phyloP scores from a whole-genome alignment of 2,113 vertebrate species.

The Dascyllus trimaculatus region DNA sequence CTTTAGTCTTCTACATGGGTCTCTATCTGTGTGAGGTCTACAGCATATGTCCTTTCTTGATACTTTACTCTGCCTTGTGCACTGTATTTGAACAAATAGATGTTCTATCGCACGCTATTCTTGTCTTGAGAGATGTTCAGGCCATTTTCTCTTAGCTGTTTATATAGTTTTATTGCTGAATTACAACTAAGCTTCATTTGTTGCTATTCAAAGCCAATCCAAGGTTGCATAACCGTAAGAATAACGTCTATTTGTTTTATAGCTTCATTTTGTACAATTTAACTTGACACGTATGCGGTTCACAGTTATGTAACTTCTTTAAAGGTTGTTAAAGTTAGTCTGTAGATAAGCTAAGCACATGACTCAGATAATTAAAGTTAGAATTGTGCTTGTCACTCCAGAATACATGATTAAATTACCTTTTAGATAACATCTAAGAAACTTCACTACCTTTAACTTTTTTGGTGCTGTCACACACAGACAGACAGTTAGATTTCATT shows the following conservation, averaged over 20 bases:
- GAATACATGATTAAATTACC: no score
- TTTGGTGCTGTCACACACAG: neutral
- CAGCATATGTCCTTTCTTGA: neutral
- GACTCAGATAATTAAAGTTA: no score
- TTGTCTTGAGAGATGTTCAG: no score
- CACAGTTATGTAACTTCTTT: neutral
- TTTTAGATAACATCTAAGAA: no score
- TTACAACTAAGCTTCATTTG: no score
- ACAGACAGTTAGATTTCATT: neutral
- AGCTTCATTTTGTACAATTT: neutral
- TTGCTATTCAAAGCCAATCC: no score
- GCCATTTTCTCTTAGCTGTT: no score
- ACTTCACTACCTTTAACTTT: no score
- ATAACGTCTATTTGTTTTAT: neutral
- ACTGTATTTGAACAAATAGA: no score
- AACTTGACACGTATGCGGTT: neutral
- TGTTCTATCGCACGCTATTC: no score
- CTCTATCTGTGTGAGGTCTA: no score
- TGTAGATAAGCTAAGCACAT: neutral
- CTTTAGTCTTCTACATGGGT: neutral
- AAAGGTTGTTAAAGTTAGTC: neutral
- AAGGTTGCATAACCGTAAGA: neutral
- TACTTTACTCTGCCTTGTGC: neutral
- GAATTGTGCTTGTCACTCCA: neutral
- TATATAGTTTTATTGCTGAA: no score